A percentile compares a stretch with the other conserved stretches of the same genome.
Conservation (phyloP, 2,888 invertebrate species). For the Trachelus stipa region DNA sequence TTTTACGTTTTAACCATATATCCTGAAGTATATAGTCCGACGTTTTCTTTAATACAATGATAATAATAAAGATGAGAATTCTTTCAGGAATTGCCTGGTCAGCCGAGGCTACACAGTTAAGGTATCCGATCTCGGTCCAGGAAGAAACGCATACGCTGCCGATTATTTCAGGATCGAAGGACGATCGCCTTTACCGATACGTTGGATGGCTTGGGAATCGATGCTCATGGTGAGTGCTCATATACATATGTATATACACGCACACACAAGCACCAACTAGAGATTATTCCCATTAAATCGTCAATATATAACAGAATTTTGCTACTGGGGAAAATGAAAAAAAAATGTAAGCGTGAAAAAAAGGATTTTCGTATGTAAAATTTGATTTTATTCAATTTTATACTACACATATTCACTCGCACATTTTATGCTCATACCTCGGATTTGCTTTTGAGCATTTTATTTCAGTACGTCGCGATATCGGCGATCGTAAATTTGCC, state of each 20-base stretch:
- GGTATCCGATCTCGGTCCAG: constrained; percentile 81
- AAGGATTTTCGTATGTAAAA: too few relatives aligned
- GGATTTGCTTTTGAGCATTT: too few relatives aligned
- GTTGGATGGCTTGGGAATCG: constrained; percentile 93
- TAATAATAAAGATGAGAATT: constrained; percentile 13
- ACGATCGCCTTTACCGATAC: constrained; percentile 78
- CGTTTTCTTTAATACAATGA: too few relatives aligned
- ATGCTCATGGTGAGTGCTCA: constrained; percentile 74
- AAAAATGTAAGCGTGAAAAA: background rate
- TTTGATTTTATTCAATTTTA: too few relatives aligned
- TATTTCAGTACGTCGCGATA: too few relatives aligned
- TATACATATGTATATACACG: background rate
- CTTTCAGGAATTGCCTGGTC: constrained; percentile 83
- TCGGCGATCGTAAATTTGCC: too few relatives aligned
- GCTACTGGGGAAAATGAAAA: constrained; percentile 15
- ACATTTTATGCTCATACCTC: too few relatives aligned
- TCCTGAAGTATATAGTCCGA: too few relatives aligned
- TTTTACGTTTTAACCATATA: too few relatives aligned
- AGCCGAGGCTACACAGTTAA: constrained; percentile 79
- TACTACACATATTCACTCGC: too few relatives aligned
- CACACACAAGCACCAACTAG: too few relatives aligned
- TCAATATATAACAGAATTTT: background rate
- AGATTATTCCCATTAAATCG: too few relatives aligned
- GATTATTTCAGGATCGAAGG: constrained; percentile 86
- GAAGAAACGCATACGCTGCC: constrained; percentile 76